Evolutionary conservation across 2,797 vertebrate genomes (phyloP).

Genomic region (Rallus crepitans): DNA sequence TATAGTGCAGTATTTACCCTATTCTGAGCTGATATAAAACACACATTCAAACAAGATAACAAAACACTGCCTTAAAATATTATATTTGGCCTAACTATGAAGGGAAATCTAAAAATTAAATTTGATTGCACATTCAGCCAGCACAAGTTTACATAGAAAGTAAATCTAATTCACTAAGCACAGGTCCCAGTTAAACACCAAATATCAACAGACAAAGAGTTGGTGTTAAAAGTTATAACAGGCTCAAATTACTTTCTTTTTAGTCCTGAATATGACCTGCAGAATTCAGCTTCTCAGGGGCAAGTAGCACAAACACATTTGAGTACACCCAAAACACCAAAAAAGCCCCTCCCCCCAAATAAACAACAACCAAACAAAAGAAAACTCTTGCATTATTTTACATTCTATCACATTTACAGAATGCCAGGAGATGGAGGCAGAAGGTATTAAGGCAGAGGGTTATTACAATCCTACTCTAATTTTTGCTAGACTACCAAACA

Average conservation of each 20-base stretch:
- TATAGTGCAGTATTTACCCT: fast-evolving
- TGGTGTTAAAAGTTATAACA: neutral
- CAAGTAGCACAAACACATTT: neutral
- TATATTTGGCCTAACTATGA: neutral
- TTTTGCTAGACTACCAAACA: neutral
- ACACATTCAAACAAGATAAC: neutral
- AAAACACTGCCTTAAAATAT: neutral
- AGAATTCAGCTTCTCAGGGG: neutral
- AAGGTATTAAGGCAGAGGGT: neutral
- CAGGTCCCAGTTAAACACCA: neutral
- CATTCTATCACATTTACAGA: neutral
- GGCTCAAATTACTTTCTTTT: neutral
- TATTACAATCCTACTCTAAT: neutral
- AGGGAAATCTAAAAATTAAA: neutral
- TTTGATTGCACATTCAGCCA: neutral
- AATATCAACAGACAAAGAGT: neutral
- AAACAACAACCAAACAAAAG: too few relatives aligned
- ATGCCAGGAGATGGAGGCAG: neutral
- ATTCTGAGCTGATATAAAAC: neutral
- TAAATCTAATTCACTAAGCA: neutral
- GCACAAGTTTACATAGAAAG: neutral
- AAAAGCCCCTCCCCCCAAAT: neutral
- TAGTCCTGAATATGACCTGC: neutral
- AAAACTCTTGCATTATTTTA: neutral
- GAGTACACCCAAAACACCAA: neutral